Evolutionary conservation across 2,113 vertebrate species (phyloP).

Genomic region (Lepus americanus): DNA sequence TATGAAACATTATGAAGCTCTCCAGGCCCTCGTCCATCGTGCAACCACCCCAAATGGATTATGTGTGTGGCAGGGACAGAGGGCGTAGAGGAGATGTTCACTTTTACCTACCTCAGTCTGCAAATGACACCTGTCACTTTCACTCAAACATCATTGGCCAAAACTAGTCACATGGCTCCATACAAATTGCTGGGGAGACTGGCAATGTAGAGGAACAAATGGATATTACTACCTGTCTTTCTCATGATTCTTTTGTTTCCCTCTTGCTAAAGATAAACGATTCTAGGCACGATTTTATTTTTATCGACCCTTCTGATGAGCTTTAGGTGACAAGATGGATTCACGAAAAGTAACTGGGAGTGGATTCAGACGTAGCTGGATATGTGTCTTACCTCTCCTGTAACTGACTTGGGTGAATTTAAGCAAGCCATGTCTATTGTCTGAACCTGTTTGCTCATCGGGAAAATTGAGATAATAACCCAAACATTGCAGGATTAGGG

Average conservation of each 20-base stretch:
- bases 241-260: background rate
- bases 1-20: background rate
- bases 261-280: background rate
- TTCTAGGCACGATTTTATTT: slow-evolving; percentile 2
- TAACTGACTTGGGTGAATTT: slow-evolving; percentile 30
- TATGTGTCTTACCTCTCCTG: slow-evolving; percentile 1
- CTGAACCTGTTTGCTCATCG: slow-evolving; percentile 49
- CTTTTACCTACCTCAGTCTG: background rate
- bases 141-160: background rate
- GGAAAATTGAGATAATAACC: slow-evolving; percentile 53
- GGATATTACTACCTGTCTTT: background rate
- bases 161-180: background rate
- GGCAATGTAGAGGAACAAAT: background rate
- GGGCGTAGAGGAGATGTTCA: background rate
- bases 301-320: background rate
- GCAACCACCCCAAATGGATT: background rate
- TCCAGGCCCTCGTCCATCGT: background rate
- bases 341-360: background rate
- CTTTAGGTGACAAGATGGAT: background rate
- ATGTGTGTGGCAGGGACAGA: background rate
- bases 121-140: background rate
- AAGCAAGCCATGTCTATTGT: background rate
- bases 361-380: background rate
- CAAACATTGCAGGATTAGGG: slow-evolving; percentile 35
- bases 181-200: background rate